Evolutionary conservation across 2,113 vertebrate species (phyloP), one percentile per base, ranked within the genome.

Genomic region (Lagopus muta): DNA sequence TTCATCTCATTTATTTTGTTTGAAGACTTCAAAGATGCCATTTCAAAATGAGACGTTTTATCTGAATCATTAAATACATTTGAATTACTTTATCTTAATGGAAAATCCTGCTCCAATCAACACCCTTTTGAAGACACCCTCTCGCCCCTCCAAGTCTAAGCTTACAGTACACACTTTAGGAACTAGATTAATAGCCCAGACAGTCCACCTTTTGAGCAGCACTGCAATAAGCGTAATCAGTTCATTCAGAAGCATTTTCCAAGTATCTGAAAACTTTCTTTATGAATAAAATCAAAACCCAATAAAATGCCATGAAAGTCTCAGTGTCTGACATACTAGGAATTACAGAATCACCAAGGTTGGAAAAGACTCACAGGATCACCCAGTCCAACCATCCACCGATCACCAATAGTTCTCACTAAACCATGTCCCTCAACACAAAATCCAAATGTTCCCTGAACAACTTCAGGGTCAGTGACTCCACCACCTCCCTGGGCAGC

Each of bases 191-290:
- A 84, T 88, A 95, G 27, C 20, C 45, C 30, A 15, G 18, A 80
- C 19, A 40, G 4, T 16, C 16, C 12, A 73, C 20, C 28, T 79
- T 82, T 82, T 15, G 30, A 82, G n/a, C 45, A 82, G 64, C 62
- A 40, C 0, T 48, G n/a, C 30, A 69, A 66, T 78, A 58, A 45
- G 2, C 8, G 6, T 2, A 50, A 36, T 21, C 25, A 0, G 0
- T 38, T 70, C 27, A 30, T 42, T 82, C 28, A 69, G 32, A 87
- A 89, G 28, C 12, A 55, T 7, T 60, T 62, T 15, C 25, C 11
- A 79, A 66, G 8, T 10, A 73, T 4, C 24, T 72, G 9, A 15
- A 72, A 43, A 11, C 17, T 72, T 40, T 81, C 43, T 20, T 17
- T 6, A 65, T 0, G 1, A 88, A 48, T 7, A 87, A 34, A 8